These are phyloP conservation scores for Deroptyus accipitrinus DNA, from an alignment of 2,113 vertebrate species.

Conservation along the genomic window DNA sequence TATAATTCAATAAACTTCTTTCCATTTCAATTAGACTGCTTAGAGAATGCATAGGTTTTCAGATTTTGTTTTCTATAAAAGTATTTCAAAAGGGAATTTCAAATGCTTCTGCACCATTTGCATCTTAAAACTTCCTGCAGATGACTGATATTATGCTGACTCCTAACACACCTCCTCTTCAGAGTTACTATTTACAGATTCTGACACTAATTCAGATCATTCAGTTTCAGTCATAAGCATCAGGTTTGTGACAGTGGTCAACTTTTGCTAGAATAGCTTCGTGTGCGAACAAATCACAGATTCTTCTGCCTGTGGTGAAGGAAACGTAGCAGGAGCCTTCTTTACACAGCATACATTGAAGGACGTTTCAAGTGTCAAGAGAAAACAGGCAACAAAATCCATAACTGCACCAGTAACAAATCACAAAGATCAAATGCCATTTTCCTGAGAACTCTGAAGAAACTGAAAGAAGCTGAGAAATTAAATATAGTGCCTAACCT, in stretches of 20 bases:
- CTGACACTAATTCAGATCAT: background rate
- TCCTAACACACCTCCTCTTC: background rate
- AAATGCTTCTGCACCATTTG: background rate
- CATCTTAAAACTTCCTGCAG: background rate
- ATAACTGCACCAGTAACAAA: background rate
- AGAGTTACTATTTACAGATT: background rate
- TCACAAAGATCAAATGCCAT: background rate
- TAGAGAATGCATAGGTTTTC: background rate
- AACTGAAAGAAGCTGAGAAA: background rate
- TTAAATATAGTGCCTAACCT: background rate
- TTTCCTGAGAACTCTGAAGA: background rate
- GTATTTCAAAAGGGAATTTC: background rate
- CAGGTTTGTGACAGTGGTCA: background rate
- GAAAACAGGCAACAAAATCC: background rate
- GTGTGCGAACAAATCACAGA: fast-evolving
- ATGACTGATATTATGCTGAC: too few relatives aligned
- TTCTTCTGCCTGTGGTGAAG: background rate
- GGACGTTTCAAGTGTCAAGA: background rate
- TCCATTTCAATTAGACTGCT: background rate
- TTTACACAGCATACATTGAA: background rate
- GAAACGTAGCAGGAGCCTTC: background rate
- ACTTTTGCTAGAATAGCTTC: background rate
- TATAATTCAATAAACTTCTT: background rate
- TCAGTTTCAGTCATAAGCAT: background rate
- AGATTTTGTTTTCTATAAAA: background rate